Evolutionary conservation across 2,888 invertebrate genomes (phyloP).

Genomic region (Tipula helvola): DNA sequence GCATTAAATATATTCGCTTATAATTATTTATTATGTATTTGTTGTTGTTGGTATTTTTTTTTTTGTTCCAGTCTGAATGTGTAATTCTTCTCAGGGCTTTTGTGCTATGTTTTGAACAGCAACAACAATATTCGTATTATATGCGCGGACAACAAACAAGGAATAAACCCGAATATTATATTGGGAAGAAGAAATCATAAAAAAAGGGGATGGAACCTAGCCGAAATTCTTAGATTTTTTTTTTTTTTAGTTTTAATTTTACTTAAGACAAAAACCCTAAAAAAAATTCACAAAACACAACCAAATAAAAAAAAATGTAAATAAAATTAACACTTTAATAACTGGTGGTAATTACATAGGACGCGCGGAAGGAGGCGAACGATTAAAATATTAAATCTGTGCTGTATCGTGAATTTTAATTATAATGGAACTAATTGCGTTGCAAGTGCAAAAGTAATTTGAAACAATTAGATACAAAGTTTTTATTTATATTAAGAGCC

Average conservation of each 20-base stretch:
- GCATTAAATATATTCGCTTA: neutral
- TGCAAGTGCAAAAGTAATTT: neutral
- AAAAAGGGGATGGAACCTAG: conserved; percentile 11
- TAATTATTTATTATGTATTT: neutral
- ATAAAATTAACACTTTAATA: conserved; percentile 8
- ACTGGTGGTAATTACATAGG: neutral
- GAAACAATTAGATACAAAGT: neutral
- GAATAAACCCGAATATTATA: neutral
- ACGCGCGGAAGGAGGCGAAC: neutral
- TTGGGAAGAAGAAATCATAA: conserved; percentile 8
- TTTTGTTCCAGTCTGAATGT: neutral
- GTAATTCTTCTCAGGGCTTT: conserved; percentile 9
- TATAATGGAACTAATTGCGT: neutral
- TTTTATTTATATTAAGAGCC: neutral
- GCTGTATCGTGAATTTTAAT: neutral
- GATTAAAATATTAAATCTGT: neutral
- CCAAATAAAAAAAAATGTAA: neutral
- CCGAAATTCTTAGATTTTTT: conserved; percentile 11
- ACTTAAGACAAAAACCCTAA: neutral
- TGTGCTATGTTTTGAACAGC: neutral
- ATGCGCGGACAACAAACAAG: neutral
- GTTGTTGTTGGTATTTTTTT: neutral
- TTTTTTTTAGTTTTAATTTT: conserved; percentile 5
- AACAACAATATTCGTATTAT: neutral
- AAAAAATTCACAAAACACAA: neutral